Evolutionary conservation across 2,888 invertebrate genomes (phyloP).

Genomic region (Podotricha telesiphe): DNA sequence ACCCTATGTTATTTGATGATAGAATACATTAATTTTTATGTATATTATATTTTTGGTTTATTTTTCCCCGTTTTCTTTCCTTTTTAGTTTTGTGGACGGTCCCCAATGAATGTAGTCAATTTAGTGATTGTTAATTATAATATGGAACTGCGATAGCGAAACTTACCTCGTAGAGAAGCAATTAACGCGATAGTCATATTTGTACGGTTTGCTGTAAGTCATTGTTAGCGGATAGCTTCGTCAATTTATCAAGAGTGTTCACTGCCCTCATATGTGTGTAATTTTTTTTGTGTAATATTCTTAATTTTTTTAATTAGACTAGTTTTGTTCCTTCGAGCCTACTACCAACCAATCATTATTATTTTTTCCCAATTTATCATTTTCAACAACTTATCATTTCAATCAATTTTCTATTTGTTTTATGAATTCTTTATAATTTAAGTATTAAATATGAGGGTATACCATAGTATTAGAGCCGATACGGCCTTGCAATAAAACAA

Average conservation of each 20-base stretch:
- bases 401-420: background rate
- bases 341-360: too few relatives aligned
- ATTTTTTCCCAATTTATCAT: too few relatives aligned
- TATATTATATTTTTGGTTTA: constrained; percentile 77
- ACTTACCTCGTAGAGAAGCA: constrained; percentile 43
- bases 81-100: constrained; percentile 39
- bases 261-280: background rate
- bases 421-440: background rate
- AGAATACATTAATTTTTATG: constrained; percentile 84
- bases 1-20: constrained; percentile 82
- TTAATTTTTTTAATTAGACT: background rate
- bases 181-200: constrained; percentile 31
- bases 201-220: constrained; percentile 50
- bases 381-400: too few relatives aligned
- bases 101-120: constrained; percentile 44
- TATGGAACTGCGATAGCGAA: constrained; percentile 28
- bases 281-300: background rate
- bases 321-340: background rate
- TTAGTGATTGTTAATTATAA: constrained; percentile 43
- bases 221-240: constrained; percentile 53
- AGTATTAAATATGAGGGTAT: constrained; percentile 5
- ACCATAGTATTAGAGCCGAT: constrained; percentile 3
- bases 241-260: constrained; percentile 37
- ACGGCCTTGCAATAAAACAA: constrained; percentile 18
- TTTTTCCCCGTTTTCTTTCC: constrained; percentile 60